These are phyloP conservation scores for Mythimna vitellina DNA, from an alignment of 2,888 invertebrate species.

Conservation along the genomic window DNA sequence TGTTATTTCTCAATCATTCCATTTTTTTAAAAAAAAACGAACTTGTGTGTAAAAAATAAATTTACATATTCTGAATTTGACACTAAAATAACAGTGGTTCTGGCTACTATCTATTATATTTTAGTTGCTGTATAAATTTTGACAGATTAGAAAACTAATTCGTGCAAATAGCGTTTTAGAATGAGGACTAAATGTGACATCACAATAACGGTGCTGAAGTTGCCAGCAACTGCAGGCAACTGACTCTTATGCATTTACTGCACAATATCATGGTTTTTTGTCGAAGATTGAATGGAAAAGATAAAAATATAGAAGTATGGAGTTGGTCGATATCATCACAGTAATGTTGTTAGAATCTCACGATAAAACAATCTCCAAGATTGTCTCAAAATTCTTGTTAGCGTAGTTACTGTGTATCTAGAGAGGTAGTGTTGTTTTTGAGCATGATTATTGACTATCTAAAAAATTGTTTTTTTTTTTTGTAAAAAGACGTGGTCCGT, in stretches of 20 bases:
- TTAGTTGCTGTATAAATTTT: not conserved
- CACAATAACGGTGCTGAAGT: conserved; percentile 31
- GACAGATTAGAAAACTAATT: not conserved
- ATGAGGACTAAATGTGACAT: not conserved
- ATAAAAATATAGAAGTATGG: conserved; percentile 2
- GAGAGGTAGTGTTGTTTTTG: not conserved
- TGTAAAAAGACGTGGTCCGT: conserved; percentile 64
- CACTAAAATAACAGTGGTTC: not conserved
- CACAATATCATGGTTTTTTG: conserved; percentile 5
- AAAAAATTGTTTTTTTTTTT: conserved; percentile 7
- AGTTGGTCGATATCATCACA: conserved; percentile 53
- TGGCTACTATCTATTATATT: not conserved
- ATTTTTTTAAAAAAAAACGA: too few species aligned
- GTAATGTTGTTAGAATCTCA: conserved; percentile 58
- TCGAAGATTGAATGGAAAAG: conserved; percentile 8
- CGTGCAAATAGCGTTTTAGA: not conserved
- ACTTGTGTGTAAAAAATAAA: not conserved
- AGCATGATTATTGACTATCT: conserved; percentile 13
- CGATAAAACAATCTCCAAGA: conserved; percentile 21
- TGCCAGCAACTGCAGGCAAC: conserved; percentile 16
- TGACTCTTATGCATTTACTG: conserved; percentile 47
- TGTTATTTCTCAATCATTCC: conserved; percentile 2
- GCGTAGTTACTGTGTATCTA: conserved; percentile 12
- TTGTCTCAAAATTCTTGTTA: conserved; percentile 18
- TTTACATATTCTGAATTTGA: not conserved